Evolutionary conservation across 2,113 vertebrate genomes (phyloP), one percentile per base, ranked within the genome.

Genomic region (Otolemur garnettii): DNA sequence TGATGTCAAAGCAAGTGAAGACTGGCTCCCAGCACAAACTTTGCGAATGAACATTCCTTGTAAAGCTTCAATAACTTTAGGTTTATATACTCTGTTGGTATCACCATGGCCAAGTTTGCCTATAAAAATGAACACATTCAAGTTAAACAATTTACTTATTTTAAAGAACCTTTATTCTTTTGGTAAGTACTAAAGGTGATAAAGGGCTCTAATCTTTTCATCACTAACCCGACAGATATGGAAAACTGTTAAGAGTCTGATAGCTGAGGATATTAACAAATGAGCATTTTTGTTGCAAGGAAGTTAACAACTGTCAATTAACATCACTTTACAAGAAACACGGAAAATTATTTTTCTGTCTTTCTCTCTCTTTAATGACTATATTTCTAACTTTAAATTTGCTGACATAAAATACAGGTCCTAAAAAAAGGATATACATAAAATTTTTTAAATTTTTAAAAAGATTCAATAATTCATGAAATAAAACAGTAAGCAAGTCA

Each of bases 21-120:
- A 99, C 35, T 99, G 99, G 96, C 99, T 99, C 38, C 99, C 99
- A 79, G 99, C 99, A 97, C 99, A 99, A 68, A 99, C 99, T 97
- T 99, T 99, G 38, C 99, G 98, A 97, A 99, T 99, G 92, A 99
- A 99, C 99, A 99, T 99, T 97, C 99, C 99, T 95, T 99, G 99
- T 77, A 99, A 98, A 86, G 99, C 99, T 98, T 99, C 99, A 97
- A 99, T 98, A 86, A 99, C 98, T 98, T 99, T 99, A 88, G 99
- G 99, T 95, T 99, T 99, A 97, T 99, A 99, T 0, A 99, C 99
- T 97, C 99, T 98, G n/a, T 99, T 99, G 55, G 99, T 99, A 96
- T 99, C 99, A 81, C 99, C 99, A 79, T 99, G 99, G 92, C 99
- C 99, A 95, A 99, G 98, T 94, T 99, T 99, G 62, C 99, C 99